Evolutionary conservation across 1,140 invertebrate genomes (phyloP).

Genomic region (Pinna nobilis): DNA sequence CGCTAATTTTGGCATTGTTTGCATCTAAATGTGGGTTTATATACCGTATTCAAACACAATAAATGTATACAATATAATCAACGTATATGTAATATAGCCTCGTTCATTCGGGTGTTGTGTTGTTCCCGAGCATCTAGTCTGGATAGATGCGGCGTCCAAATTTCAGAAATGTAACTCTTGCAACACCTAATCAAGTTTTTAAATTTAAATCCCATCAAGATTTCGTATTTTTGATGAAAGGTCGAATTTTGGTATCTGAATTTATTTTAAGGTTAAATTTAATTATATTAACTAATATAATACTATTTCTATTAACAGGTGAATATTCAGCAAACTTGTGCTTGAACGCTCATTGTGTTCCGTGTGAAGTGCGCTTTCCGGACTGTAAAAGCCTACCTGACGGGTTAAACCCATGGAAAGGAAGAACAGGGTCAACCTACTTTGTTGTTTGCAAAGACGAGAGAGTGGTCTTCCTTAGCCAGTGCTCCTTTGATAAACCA

Average conservation of each 20-base stretch:
- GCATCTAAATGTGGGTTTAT: no score
- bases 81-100: no score
- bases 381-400: conserved; percentile 41
- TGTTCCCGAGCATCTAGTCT: no score
- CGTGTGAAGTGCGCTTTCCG: conserved; percentile 42
- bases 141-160: no score
- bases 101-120: no score
- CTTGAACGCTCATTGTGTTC: conserved; percentile 38
- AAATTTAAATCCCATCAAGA: neutral
- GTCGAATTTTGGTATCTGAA: neutral
- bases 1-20: no score
- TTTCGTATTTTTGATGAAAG: neutral
- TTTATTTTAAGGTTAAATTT: neutral
- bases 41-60: no score
- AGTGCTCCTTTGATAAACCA: conserved; percentile 12
- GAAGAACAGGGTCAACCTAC: conserved; percentile 32
- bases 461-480: conserved; percentile 37
- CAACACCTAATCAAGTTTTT: neutral
- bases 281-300: neutral
- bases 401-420: conserved; percentile 38
- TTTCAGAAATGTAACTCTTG: no score
- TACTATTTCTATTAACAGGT: conserved; percentile 28
- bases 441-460: conserved; percentile 39
- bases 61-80: no score
- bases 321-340: conserved; percentile 47